Conservation (phyloP, 1,140 invertebrate genomes). For the Lycorma delicatula region DNA sequence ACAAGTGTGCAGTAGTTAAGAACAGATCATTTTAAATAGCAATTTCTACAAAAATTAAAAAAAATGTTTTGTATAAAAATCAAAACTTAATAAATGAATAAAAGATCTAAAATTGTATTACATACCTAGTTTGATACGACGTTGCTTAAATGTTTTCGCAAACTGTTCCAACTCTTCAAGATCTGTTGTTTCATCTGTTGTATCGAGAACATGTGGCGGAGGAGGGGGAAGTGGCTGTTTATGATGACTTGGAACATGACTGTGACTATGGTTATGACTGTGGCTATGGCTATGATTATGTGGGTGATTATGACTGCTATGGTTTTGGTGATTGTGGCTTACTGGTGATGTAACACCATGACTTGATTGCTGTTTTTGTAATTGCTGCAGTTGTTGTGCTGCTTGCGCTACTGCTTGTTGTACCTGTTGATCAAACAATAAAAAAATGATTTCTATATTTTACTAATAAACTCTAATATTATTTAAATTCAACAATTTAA, state of each 20-base stretch:
- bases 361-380: slow-evolving; percentile 63
- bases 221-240: slow-evolving; percentile 40
- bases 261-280: slow-evolving; percentile 17
- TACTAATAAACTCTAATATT: no score
- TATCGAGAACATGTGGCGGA: slow-evolving; percentile 54
- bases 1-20: no score
- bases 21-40: no score
- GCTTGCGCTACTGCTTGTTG: slow-evolving; percentile 72
- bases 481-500: no score
- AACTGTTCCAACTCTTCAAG: slow-evolving; percentile 94
- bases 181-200: slow-evolving; percentile 86
- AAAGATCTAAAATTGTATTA: slow-evolving; percentile 8
- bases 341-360: slow-evolving; percentile 35
- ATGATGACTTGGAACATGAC: slow-evolving; percentile 40
- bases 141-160: slow-evolving; percentile 93
- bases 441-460: slow-evolving; percentile 2
- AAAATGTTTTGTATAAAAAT: no score
- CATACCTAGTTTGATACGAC: slow-evolving; percentile 83
- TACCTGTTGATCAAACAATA: slow-evolving; percentile 40
- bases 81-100: background rate
- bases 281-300: slow-evolving; percentile 39
- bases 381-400: slow-evolving; percentile 69
- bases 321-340: slow-evolving; percentile 22
- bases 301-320: no score
- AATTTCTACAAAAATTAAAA: no score